phyloP scores from a whole-genome alignment of 92 coral and sea anemone species.

The Porites cylindrica region DNA sequence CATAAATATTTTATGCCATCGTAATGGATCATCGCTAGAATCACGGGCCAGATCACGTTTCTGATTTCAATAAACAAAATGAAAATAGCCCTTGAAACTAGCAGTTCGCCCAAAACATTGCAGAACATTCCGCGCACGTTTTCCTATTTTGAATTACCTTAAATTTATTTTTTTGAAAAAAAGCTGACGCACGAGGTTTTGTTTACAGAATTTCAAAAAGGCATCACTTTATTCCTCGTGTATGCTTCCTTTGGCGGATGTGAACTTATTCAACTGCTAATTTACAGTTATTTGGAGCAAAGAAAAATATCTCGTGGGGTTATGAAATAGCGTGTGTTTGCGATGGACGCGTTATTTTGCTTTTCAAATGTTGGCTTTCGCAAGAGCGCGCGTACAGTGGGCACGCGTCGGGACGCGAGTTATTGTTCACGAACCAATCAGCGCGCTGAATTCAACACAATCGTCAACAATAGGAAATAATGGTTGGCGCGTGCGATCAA shows the following conservation, averaged over 20 bases:
- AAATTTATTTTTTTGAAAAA: not conserved
- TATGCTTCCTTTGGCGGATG: conserved; percentile 37
- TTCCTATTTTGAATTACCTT: not conserved
- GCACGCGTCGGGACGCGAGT: conserved; percentile 97
- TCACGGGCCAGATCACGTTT: conserved; percentile 16
- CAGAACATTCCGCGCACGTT: not conserved
- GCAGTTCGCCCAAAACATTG: conserved; percentile 13
- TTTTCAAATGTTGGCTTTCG: conserved; percentile 74
- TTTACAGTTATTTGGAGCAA: conserved; percentile 54
- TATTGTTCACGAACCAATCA: conserved; percentile 83
- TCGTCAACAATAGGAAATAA: conserved; percentile 86
- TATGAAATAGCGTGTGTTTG: conserved; percentile 58
- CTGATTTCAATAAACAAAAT: conserved; percentile 21
- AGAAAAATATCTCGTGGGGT: conserved; percentile 61
- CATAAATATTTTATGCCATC: conserved; percentile 42
- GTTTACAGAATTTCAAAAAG: conserved; percentile 22
- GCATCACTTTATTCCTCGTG: conserved; percentile 59
- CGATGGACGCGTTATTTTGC: conserved; percentile 29
- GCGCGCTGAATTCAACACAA: conserved; percentile 64
- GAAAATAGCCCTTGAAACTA: not conserved
- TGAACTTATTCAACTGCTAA: conserved; percentile 62
- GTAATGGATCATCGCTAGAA: conserved; percentile 22
- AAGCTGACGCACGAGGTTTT: conserved; percentile 42
- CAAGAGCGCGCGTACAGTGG: conserved; percentile 45
- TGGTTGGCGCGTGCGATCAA: conserved; percentile 93